phyloP scores from a whole-genome alignment of 2,797 vertebrate species.

The Gallinago nigripennis region DNA sequence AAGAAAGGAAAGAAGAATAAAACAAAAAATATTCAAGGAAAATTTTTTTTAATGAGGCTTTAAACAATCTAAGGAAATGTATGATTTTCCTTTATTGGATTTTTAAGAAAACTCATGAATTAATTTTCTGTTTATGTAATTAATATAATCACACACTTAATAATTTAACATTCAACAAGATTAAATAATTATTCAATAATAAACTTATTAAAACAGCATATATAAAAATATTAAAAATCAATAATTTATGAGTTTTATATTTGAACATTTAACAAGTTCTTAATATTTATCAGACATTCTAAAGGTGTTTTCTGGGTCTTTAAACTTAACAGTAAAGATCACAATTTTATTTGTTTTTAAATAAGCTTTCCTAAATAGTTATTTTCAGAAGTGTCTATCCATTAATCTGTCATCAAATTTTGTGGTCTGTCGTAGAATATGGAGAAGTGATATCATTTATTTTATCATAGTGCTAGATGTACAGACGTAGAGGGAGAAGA shows the following conservation, averaged over 20 bases:
- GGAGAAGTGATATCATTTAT: not conserved
- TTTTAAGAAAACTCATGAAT: not conserved
- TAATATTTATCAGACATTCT: not conserved
- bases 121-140: not conserved
- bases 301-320: not conserved
- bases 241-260: not conserved
- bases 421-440: not conserved
- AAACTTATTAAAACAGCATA: not conserved
- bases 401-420: not conserved
- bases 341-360: not conserved
- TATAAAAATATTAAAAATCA: not conserved
- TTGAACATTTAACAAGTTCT: not conserved
- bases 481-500: not conserved
- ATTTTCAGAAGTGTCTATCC: not conserved
- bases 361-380: not conserved
- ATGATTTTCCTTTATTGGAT: not conserved
- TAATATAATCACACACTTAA: not conserved
- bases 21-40: not conserved
- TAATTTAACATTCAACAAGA: not conserved
- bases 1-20: not conserved
- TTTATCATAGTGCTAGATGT: not conserved
- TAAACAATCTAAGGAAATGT: not conserved
- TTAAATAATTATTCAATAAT: not conserved
- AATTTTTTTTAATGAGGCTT: not conserved
- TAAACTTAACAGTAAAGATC: not conserved